Evolutionary conservation across 2,888 invertebrate genomes (phyloP).

Genomic region (Chromoteleia sp.): DNA sequence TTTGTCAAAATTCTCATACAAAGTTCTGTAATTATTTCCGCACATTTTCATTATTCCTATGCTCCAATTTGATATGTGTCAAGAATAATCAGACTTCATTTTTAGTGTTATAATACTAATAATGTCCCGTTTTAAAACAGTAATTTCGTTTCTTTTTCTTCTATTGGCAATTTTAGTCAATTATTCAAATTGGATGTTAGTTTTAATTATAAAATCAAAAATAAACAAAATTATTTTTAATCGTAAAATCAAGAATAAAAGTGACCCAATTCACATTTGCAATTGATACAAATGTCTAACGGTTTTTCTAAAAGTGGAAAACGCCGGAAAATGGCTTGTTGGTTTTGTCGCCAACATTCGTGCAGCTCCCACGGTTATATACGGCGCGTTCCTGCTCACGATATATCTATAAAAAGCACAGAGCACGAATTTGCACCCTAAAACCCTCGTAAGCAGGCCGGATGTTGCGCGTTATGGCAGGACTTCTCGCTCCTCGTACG

Average conservation of each 20-base stretch:
- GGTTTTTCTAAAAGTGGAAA: constrained; percentile 52
- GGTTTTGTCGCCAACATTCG: constrained; percentile 64
- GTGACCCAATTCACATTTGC: not conserved
- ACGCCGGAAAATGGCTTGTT: constrained; percentile 60
- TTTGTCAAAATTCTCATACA: constrained; percentile 21
- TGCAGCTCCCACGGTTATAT: constrained; percentile 66
- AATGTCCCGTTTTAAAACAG: not conserved
- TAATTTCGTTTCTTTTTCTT: not conserved
- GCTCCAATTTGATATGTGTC: constrained; percentile 8
- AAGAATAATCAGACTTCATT: constrained; percentile 13
- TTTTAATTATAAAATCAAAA: no score
- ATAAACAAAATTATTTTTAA: no score
- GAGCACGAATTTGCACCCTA: constrained; percentile 71
- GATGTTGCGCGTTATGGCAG: constrained; percentile 68
- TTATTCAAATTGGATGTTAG: no score
- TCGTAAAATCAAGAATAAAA: no score
- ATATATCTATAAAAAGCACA: constrained; percentile 70
- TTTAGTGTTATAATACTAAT: constrained; percentile 1
- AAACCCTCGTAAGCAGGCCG: constrained; percentile 69
- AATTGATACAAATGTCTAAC: constrained; percentile 16
- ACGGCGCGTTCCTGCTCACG: constrained; percentile 52
- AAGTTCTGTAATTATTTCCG: constrained; percentile 46
- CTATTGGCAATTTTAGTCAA: not conserved
- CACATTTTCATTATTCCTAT: constrained; percentile 13
- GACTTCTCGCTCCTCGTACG: constrained; percentile 56